Evolutionary conservation across 2,888 invertebrate genomes (phyloP).

Genomic region (Anagyrus pseudococci): DNA sequence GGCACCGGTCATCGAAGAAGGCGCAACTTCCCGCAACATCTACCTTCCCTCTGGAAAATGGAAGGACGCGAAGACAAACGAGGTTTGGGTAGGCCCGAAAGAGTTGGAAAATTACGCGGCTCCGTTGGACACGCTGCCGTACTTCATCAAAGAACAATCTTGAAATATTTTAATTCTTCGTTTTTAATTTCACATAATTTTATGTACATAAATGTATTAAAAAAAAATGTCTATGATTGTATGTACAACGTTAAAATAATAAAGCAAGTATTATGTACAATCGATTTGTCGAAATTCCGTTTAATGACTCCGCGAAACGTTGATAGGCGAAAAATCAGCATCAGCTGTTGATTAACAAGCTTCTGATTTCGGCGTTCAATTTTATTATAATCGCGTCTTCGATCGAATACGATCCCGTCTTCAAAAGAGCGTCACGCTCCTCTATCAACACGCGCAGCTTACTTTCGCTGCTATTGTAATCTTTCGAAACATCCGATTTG

Average conservation of each 20-base stretch:
- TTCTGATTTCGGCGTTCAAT: slow-evolving; percentile 65
- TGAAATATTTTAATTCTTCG: too few relatives aligned
- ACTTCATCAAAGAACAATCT: slow-evolving; percentile 64
- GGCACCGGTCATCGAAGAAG: slow-evolving; percentile 76
- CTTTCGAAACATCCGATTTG: slow-evolving; percentile 40
- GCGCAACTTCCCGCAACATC: slow-evolving; percentile 70
- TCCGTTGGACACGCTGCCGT: slow-evolving; percentile 73
- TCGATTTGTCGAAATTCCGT: neutral
- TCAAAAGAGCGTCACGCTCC: slow-evolving; percentile 64
- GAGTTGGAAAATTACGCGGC: slow-evolving; percentile 73
- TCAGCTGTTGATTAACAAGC: slow-evolving; percentile 59
- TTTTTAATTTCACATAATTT: too few relatives aligned
- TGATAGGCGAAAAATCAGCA: neutral
- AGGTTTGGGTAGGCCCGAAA: slow-evolving; percentile 65
- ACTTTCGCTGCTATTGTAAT: slow-evolving; percentile 61
- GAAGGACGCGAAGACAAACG: slow-evolving; percentile 66
- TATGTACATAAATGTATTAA: too few relatives aligned
- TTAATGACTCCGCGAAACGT: neutral
- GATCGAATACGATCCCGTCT: slow-evolving; percentile 61
- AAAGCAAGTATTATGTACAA: too few relatives aligned
- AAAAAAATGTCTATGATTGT: too few relatives aligned
- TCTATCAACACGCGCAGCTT: slow-evolving; percentile 63
- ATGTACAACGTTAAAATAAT: too few relatives aligned
- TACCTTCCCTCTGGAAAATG: slow-evolving; percentile 80
- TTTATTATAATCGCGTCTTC: slow-evolving; percentile 64